phyloP scores from a whole-genome alignment of 2,797 vertebrate genomes.

The Enteromius anoplus region DNA sequence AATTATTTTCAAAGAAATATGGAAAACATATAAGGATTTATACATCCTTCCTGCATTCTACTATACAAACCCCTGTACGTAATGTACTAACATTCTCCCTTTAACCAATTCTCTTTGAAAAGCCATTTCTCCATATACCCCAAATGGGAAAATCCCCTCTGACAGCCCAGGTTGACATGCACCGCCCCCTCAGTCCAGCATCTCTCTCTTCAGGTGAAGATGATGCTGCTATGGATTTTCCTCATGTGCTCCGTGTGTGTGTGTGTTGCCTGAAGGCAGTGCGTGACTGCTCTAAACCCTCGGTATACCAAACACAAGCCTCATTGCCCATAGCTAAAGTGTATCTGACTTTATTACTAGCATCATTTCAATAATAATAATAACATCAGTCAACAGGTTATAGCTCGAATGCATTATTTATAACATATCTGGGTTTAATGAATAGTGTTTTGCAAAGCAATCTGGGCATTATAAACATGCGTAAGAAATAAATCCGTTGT shows the following conservation, averaged over 20 bases:
- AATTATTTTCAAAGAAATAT: neutral
- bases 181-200: constrained; percentile 13
- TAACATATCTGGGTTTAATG: neutral
- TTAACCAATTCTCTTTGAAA: neutral
- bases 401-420: neutral
- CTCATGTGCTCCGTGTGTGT: neutral
- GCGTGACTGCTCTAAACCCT: constrained; percentile 8
- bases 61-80: neutral
- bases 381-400: neutral
- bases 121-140: neutral
- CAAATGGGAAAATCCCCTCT: constrained; percentile 21
- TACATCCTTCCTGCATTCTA: neutral
- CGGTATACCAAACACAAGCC: neutral
- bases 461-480: neutral
- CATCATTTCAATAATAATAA: neutral
- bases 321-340: neutral
- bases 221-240: constrained; percentile 39
- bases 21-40: neutral
- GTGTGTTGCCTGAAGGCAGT: neutral
- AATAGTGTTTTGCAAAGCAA: constrained; percentile 1
- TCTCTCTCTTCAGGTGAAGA: constrained; percentile 32
- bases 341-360: neutral
- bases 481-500: neutral
- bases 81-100: neutral
- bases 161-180: constrained; percentile 18